Base-by-base conservation (phyloP, 2,797 vertebrate genomes). In the Falco cherrug region DNA sequence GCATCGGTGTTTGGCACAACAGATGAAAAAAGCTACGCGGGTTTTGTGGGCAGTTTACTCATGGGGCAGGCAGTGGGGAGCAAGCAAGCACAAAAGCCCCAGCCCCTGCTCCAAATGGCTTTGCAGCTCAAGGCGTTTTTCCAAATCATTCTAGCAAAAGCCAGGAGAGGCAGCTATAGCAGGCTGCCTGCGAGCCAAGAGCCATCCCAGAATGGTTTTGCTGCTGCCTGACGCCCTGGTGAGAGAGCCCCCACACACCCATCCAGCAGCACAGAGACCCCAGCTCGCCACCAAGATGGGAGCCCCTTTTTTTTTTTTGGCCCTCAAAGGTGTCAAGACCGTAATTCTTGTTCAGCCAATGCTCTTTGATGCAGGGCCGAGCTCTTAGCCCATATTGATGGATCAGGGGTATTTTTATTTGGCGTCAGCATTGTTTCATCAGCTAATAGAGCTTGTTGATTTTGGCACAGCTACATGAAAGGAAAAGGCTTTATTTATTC, bases 381-480 rank as follows among this genome's bases (percentile, higher is more conserved):
- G 93, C 92, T 96, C 82, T 94, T 73, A 95, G 95, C 89, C 87
- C 53, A 0, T 94, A 95, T 94, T 70, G 92, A 97, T 94, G 94
- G 94, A 92, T 88, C 86, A 90, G 94, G 93, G 93, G 90, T 94
- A 94, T 93, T 96, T 96, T 93, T 96, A 41, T 93, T 95, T 95
- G 73, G 90, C 37, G 64, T 97, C 96, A 96, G 94, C 93, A 94
- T 80, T 96, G 92, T 94, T 97, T 97, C 94, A 88, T 88, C 90
- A 81, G 93, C 94, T 97, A 97, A 96, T 90, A 96, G 91, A 89
- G 74, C 88, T 84, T 91, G 93, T 95, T 90, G 96, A 97, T 84
- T 95, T 95, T 94, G 96, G 94, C 95, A 94, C 1, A 1, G 74
- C 39, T 28, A 89, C 84, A 75, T 94, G 88, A 89, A 94, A 91